Evolutionary conservation across 2,888 invertebrate species (phyloP), one percentile per base, ranked within the genome.

Genomic region (Polydrusus tereticollis): DNA sequence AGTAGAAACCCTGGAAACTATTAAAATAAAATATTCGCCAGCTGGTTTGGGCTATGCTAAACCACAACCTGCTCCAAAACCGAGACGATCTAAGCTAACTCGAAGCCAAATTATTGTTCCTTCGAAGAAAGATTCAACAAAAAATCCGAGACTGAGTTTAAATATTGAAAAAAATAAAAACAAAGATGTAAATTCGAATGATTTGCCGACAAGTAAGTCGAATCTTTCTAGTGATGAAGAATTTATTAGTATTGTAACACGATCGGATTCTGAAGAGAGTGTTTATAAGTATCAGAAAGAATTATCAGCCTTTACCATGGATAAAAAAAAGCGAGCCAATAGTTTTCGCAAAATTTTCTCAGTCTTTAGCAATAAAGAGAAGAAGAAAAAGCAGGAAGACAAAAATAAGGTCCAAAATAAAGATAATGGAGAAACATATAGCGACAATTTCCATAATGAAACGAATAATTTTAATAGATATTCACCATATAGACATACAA

Each of bases 321-420:
- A 83, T 21, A 82, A 85, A 50, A 84, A 84, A 74, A 86, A 84
- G 76, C 80, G 85, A 5, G 78, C 79, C 57, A 83, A 79, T 71
- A 83, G 84, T 71, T 84, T 86, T 57, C 78, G 80, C 5, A 82
- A 78, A 74, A 79, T 85, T 41, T 82, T 85, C 47, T 77, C 81
- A 6, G 77, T 84, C 52, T 83, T 84, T 76, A 74, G 82, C 0
- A 85, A 84, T 68, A 78, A 83, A 47, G 85, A 84, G 68, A 86
- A 86, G 69, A 86, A 85, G 57, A 86, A 86, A 72, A 86, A 86
- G 62, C 80, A 82, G 4, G 78, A 79, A 16, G 85, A 85, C 47
- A 83, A 82, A 58, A 84, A 82, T 41, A 80, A 79, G 47, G 69
- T 77, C 8, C 79, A 78, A 73, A 66, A 70, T 18, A 78, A 75